These are phyloP conservation scores for Megalopta genalis DNA, from an alignment of 1,140 invertebrate species.

Conservation along the genomic window DNA sequence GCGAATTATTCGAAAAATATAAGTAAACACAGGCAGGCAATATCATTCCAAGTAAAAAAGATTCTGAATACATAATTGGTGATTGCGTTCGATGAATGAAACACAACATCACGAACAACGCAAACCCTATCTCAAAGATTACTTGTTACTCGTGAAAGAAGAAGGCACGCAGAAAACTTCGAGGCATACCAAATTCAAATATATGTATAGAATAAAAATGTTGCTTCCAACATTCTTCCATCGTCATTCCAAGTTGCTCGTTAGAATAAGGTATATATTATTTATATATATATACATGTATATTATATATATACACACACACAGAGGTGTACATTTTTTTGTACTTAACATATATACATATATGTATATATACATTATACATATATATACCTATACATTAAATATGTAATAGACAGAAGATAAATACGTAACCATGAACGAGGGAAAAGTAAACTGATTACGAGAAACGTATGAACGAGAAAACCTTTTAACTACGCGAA, in stretches of 20 bases:
- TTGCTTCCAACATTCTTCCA: constrained; percentile 60
- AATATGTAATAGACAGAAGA: neutral
- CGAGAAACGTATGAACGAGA: constrained; percentile 53
- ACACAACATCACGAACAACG: constrained; percentile 57
- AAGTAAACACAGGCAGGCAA: constrained; percentile 51
- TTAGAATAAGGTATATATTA: constrained; percentile 13
- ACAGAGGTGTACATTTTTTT: too few relatives aligned
- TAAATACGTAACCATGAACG: constrained; percentile 10
- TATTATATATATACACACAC: neutral
- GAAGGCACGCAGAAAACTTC: constrained; percentile 57
- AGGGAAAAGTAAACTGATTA: constrained; percentile 24
- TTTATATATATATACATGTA: too few relatives aligned
- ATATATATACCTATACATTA: too few relatives aligned
- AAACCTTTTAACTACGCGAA: constrained; percentile 65
- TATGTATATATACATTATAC: neutral
- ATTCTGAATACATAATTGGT: constrained; percentile 46
- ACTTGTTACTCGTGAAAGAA: constrained; percentile 45
- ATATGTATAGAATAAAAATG: constrained; percentile 39
- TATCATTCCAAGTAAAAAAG: constrained; percentile 63
- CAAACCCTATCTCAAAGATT: constrained; percentile 56
- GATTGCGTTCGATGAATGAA: constrained; percentile 49
- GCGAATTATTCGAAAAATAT: constrained; percentile 54
- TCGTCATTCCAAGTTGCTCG: constrained; percentile 68
- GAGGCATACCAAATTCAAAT: constrained; percentile 46
- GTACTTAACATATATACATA: too few relatives aligned